Evolutionary conservation across 1,140 invertebrate species (phyloP).

Genomic region (Melitaea cinxia): DNA sequence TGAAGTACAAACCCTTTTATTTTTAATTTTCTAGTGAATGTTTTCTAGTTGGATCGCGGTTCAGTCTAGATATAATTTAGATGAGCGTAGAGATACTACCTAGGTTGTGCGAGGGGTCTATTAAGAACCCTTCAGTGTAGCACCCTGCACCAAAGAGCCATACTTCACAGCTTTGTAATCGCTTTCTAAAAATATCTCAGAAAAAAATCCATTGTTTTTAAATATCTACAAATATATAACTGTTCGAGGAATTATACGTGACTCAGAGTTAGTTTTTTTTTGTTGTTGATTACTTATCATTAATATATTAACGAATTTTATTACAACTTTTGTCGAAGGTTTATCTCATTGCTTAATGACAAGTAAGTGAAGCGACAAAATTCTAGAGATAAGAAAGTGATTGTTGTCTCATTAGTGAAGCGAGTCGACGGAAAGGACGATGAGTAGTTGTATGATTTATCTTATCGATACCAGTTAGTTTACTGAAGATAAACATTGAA

Average conservation of each 20-base stretch:
- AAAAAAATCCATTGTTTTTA: slow-evolving; percentile 23
- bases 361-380: not conserved
- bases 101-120: slow-evolving; percentile 20
- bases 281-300: no score
- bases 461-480: not conserved
- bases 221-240: slow-evolving; percentile 17
- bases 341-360: not conserved
- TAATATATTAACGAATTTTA: no score
- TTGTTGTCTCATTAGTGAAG: not conserved
- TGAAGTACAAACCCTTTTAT: no score
- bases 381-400: not conserved
- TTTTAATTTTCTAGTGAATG: not conserved
- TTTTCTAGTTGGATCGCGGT: not conserved
- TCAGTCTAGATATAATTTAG: slow-evolving; percentile 18
- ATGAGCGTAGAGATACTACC: slow-evolving; percentile 24
- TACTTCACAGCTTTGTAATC: slow-evolving; percentile 30
- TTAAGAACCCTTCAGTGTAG: slow-evolving; percentile 22
- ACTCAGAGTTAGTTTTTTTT: no score
- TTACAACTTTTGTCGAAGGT: no score
- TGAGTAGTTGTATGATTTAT: not conserved
- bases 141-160: slow-evolving; percentile 25
- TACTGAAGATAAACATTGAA: not conserved
- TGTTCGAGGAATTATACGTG: no score
- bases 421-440: not conserved
- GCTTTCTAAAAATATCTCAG: slow-evolving; percentile 27